A percentile compares a stretch with the other conserved stretches of the same genome.
Evolutionary conservation across 2,888 invertebrate species (phyloP).

Genomic region (Agrochola lychnidis): DNA sequence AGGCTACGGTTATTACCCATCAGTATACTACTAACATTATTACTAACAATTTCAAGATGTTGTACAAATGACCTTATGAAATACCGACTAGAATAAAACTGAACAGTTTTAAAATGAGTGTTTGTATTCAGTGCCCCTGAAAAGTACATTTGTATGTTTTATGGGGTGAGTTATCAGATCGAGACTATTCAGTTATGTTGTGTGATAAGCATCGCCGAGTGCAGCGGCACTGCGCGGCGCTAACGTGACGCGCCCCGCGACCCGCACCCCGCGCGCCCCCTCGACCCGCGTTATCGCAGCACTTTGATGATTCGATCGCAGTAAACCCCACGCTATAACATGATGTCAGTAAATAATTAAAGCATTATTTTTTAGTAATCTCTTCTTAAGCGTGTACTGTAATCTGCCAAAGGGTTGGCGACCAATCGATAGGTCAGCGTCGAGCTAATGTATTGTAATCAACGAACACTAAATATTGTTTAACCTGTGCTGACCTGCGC

Average conservation of each 20-base stretch:
- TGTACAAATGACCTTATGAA: neutral
- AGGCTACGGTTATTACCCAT: constrained; percentile 29
- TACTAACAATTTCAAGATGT: neutral
- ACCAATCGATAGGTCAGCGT: neutral
- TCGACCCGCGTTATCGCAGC: neutral
- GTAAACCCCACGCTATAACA: neutral
- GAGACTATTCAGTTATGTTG: constrained; percentile 38
- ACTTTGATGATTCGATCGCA: constrained; percentile 21
- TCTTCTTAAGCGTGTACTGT: neutral
- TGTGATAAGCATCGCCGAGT: constrained; percentile 42
- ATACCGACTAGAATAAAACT: constrained; percentile 26
- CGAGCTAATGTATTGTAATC: neutral
- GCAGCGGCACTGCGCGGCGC: constrained; percentile 31
- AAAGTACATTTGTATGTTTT: constrained; percentile 6
- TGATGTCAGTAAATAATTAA: neutral
- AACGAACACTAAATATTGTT: neutral
- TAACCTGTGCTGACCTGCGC: neutral
- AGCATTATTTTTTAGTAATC: neutral
- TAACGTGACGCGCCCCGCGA: neutral
- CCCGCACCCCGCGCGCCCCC: neutral
- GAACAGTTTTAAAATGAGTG: constrained; percentile 5
- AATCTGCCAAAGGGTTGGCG: neutral
- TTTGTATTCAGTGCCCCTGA: constrained; percentile 17
- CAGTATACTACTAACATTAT: constrained; percentile 24
- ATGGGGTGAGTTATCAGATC: constrained; percentile 45